A percentile compares a stretch with the other conserved stretches of the same genome.
Conservation (phyloP, 2,797 vertebrate genomes). For the Scolopax bukidnonensis region DNA sequence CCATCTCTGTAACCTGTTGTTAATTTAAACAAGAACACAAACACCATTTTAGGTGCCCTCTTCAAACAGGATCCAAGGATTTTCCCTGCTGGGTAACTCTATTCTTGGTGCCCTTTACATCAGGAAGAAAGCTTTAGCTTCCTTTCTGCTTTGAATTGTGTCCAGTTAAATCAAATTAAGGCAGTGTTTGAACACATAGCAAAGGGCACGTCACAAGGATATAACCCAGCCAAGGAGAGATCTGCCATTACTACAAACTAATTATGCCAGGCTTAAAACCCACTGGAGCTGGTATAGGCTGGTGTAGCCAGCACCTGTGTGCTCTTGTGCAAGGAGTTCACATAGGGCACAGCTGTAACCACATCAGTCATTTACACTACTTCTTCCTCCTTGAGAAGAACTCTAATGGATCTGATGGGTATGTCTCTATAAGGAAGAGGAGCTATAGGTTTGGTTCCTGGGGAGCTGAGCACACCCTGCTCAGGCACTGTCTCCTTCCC, state of each 20-base stretch:
- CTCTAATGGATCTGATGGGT: neutral
- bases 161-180: neutral
- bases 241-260: neutral
- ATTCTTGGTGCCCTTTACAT: neutral
- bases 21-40: neutral
- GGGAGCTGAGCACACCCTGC: fast-evolving
- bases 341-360: neutral
- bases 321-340: neutral
- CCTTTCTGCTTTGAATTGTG: neutral
- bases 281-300: neutral
- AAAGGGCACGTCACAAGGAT: neutral
- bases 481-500: neutral
- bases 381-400: neutral
- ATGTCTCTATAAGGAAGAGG: neutral
- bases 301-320: neutral
- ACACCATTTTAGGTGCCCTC: neutral
- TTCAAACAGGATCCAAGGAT: neutral
- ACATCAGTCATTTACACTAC: neutral
- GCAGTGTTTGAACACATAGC: neutral
- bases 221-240: neutral
- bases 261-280: neutral
- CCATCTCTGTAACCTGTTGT: neutral
- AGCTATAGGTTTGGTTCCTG: neutral
- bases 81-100: neutral
- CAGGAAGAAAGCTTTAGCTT: neutral